These are phyloP conservation scores for Ametastegia equiseti DNA, from an alignment of 2,888 invertebrate species.

Conservation along the genomic window DNA sequence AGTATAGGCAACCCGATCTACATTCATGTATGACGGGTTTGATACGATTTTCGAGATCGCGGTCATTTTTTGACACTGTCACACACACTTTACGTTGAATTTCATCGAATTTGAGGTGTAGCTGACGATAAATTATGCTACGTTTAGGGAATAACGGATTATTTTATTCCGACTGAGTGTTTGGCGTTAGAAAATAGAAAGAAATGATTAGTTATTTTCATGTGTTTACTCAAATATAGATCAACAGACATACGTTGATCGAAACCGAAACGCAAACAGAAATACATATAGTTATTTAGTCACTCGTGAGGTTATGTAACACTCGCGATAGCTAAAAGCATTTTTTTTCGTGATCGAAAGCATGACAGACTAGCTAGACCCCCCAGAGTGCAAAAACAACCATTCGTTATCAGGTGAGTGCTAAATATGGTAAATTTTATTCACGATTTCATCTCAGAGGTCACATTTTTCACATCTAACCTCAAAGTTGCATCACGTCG, in stretches of 20 bases:
- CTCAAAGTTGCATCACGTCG: background rate
- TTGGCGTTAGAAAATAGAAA: background rate
- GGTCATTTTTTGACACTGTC: background rate
- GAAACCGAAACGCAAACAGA: too few species aligned
- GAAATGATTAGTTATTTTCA: background rate
- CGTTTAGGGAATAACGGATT: background rate
- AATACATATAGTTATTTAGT: background rate
- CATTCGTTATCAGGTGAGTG: background rate
- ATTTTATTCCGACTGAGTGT: background rate
- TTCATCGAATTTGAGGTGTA: background rate
- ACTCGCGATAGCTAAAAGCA: background rate
- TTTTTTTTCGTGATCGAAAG: background rate
- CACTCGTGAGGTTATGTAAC: conserved; percentile 12
- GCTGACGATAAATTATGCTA: background rate
- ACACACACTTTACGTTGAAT: background rate
- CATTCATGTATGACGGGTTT: background rate
- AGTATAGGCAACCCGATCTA: background rate
- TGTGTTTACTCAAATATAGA: background rate
- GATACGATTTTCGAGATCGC: background rate
- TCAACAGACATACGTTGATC: background rate
- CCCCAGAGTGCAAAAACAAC: background rate
- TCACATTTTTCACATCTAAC: background rate
- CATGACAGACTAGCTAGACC: background rate
- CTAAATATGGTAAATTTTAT: background rate
- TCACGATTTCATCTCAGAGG: background rate